These are phyloP conservation scores for Heliconius ethilla DNA, from an alignment of 2,888 invertebrate species.

Conservation along the genomic window DNA sequence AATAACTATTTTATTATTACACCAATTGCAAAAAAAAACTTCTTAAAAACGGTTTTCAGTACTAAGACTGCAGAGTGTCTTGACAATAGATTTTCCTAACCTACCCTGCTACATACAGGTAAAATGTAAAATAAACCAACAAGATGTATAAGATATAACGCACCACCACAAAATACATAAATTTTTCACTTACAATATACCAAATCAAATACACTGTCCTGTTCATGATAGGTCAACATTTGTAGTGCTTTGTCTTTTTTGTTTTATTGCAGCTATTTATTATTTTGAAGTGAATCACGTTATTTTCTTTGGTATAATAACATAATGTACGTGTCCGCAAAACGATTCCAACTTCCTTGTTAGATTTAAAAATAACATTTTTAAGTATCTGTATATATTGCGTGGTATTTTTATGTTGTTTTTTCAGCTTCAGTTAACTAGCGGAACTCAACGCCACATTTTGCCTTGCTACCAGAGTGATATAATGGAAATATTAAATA, in stretches of 20 bases:
- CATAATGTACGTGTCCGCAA: not conserved
- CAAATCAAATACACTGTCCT: not conserved
- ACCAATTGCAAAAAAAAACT: not conserved
- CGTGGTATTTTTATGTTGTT: too few species aligned
- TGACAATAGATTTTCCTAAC: too few species aligned
- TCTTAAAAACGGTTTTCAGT: not conserved
- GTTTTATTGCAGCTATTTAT: not conserved
- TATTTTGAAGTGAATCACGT: constrained; percentile 5
- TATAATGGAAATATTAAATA: too few species aligned
- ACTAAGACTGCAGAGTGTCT: not conserved
- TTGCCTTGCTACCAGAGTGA: too few species aligned
- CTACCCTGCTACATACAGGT: too few species aligned
- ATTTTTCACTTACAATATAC: constrained; percentile 5
- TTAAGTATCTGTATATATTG: not conserved
- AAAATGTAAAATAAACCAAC: too few species aligned
- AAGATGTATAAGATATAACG: too few species aligned
- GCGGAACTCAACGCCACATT: too few species aligned
- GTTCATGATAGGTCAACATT: not conserved
- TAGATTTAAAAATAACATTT: not conserved
- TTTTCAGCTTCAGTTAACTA: too few species aligned
- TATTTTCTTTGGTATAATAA: not conserved
- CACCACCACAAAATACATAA: not conserved
- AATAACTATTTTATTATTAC: not conserved
- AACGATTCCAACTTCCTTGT: constrained; percentile 8
- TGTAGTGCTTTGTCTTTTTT: not conserved